Evolutionary conservation across 2,888 invertebrate species (phyloP).

Genomic region (Syrphus vitripennis): DNA sequence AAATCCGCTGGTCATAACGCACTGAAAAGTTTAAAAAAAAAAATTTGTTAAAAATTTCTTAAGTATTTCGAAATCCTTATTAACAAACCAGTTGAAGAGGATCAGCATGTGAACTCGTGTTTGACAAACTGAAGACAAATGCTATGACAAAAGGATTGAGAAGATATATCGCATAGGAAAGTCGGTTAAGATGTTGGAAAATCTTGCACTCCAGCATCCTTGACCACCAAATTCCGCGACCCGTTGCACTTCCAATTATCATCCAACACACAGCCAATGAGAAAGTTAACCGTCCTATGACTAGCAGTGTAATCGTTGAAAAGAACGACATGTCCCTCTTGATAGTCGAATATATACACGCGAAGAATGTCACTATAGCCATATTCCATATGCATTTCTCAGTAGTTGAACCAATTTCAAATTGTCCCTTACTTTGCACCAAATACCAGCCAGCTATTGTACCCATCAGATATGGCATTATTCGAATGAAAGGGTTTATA

Average conservation of each 20-base stretch:
- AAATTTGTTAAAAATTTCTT: not conserved
- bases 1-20: conserved; percentile 72
- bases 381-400: conserved; percentile 79
- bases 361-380: conserved; percentile 77
- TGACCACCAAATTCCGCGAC: conserved; percentile 81
- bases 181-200: conserved; percentile 82
- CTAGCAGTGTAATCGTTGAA: conserved; percentile 82
- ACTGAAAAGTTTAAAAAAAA: conserved; percentile 51
- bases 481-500: conserved; percentile 82
- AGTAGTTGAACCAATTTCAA: conserved; percentile 73
- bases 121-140: conserved; percentile 80
- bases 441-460: conserved; percentile 81
- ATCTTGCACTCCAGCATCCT: conserved; percentile 78
- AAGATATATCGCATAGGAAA: conserved; percentile 84
- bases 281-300: conserved; percentile 82
- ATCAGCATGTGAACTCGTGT: conserved; percentile 79
- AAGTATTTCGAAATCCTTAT: not conserved
- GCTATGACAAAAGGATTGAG: conserved; percentile 83
- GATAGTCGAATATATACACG: conserved; percentile 79
- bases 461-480: conserved; percentile 82
- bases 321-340: conserved; percentile 81
- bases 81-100: conserved; percentile 79
- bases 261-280: conserved; percentile 83
- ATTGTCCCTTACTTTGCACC: conserved; percentile 76
- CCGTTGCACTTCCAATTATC: conserved; percentile 83